Evolutionary conservation across 1,140 invertebrate species (phyloP).

Genomic region (Drosophila tsacasi): DNA sequence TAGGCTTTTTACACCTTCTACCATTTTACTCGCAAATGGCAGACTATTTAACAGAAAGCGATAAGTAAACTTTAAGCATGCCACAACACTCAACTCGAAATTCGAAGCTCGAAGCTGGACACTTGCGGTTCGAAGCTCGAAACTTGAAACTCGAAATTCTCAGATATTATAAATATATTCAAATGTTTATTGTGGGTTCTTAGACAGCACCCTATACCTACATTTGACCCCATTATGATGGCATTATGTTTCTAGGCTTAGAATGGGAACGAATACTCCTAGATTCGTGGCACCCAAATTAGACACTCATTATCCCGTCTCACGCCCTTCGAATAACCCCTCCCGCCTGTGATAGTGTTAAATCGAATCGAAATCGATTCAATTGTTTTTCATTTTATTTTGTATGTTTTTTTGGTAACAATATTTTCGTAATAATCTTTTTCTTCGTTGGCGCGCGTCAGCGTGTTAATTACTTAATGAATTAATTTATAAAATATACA

Average conservation of each 20-base stretch:
- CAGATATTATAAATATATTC: conserved; percentile 13
- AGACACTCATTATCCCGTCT: conserved; percentile 4
- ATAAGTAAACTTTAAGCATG: conserved; percentile 59
- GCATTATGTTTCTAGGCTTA: conserved; percentile 22
- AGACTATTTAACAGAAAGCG: conserved; percentile 54
- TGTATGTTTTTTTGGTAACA: conserved; percentile 5
- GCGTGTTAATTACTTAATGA: conserved; percentile 25
- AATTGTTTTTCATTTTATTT: conserved; percentile 21
- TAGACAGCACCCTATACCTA: conserved; percentile 28
- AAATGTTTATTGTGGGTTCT: conserved; percentile 9
- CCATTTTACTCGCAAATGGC: conserved; percentile 76
- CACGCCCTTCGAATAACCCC: conserved; percentile 14
- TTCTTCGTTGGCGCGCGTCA: not conserved
- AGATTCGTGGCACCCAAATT: conserved; percentile 9
- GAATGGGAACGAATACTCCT: conserved; percentile 2
- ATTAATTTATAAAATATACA: conserved; percentile 42
- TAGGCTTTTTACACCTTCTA: conserved; percentile 83
- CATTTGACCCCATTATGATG: conserved; percentile 15
- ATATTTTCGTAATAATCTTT: not conserved
- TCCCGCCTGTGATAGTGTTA: conserved; percentile 78
- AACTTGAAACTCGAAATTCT: not conserved
- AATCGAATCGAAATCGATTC: conserved; percentile 41
- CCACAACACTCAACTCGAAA: conserved; percentile 40
- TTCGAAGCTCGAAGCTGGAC: not conserved
- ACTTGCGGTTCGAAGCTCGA: not conserved